Percentiles rank a stretch among this genome's conserved stretches.
These are phyloP conservation scores for Enhydra lutris DNA, from an alignment of 2,113 vertebrate genomes.

Conservation along the genomic window DNA sequence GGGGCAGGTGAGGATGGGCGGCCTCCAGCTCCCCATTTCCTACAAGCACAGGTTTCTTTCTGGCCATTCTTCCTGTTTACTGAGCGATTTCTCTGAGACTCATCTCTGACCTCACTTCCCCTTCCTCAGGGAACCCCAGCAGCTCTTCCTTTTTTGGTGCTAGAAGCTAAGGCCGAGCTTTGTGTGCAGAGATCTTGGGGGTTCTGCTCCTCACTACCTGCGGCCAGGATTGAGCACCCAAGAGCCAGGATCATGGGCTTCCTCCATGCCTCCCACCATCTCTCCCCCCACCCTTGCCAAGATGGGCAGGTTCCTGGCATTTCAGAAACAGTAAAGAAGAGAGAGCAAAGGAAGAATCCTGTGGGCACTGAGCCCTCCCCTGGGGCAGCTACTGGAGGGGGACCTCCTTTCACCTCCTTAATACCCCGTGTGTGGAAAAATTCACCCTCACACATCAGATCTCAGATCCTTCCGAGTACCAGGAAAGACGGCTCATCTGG, in stretches of 20 bases:
- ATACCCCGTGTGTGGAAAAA: not conserved
- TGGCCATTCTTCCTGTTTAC: slow-evolving; percentile 83
- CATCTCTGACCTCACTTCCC: slow-evolving; percentile 79
- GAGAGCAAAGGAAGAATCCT: not conserved
- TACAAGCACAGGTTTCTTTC: slow-evolving; percentile 41
- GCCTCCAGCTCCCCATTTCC: slow-evolving; percentile 15
- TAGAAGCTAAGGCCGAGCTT: not conserved
- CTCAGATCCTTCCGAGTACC: not conserved
- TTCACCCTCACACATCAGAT: not conserved
- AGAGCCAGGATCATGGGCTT: not conserved
- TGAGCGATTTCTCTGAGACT: slow-evolving; percentile 46
- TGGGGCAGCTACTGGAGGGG: not conserved
- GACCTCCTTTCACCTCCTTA: not conserved
- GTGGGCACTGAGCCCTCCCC: not conserved
- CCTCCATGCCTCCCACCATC: no score
- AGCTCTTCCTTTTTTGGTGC: slow-evolving; percentile 82
- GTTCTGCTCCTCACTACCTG: not conserved
- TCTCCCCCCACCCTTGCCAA: not conserved
- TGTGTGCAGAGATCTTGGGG: not conserved
- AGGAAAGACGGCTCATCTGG: not conserved
- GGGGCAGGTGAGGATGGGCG: not conserved
- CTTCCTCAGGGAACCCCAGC: slow-evolving; percentile 74
- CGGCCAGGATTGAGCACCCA: not conserved
- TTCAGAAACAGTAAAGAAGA: not conserved
- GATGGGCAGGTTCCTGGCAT: not conserved